phyloP scores from a whole-genome alignment of 2,888 invertebrate genomes.

The Podotricha telesiphe region DNA sequence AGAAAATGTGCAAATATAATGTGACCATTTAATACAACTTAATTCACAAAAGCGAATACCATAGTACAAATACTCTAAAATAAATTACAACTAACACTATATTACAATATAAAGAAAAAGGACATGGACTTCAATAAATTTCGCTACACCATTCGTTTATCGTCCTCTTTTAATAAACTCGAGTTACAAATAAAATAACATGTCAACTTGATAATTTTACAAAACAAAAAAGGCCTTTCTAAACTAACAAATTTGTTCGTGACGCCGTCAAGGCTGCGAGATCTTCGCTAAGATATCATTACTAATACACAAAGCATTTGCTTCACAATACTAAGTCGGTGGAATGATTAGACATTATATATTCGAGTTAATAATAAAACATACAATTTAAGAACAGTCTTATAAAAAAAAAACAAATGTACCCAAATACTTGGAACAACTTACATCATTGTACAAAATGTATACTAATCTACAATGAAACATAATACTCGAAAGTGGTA shows the following conservation, averaged over 20 bases:
- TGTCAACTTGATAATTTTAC: constrained; percentile 27
- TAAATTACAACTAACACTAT: constrained; percentile 51
- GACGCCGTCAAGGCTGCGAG: constrained; percentile 35
- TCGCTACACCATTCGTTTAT: constrained; percentile 11
- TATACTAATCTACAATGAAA: constrained; percentile 39
- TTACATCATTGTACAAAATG: constrained; percentile 57
- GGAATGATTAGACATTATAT: constrained; percentile 65
- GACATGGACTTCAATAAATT: constrained; percentile 14
- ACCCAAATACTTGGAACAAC: constrained; percentile 48
- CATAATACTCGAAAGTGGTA: constrained; percentile 28
- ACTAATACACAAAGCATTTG: constrained; percentile 29
- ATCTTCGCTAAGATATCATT: constrained; percentile 19
- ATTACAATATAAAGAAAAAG: constrained; percentile 19
- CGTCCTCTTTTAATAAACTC: constrained; percentile 26
- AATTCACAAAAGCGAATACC: constrained; percentile 69
- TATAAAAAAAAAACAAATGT: constrained; percentile 57
- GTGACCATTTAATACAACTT: constrained; percentile 68
- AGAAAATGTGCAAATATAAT: constrained; percentile 80
- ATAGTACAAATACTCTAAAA: constrained; percentile 62
- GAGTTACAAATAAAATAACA: constrained; percentile 32
- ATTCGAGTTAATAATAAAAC: constrained; percentile 69
- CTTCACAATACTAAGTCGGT: constrained; percentile 63
- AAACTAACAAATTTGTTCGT: constrained; percentile 33
- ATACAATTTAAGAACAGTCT: constrained; percentile 71
- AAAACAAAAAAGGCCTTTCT: constrained; percentile 32